Conservation (phyloP, 30 jellyfish, hydroid and myxozoan genomes). For the Haliclystus octoradiatus region DNA sequence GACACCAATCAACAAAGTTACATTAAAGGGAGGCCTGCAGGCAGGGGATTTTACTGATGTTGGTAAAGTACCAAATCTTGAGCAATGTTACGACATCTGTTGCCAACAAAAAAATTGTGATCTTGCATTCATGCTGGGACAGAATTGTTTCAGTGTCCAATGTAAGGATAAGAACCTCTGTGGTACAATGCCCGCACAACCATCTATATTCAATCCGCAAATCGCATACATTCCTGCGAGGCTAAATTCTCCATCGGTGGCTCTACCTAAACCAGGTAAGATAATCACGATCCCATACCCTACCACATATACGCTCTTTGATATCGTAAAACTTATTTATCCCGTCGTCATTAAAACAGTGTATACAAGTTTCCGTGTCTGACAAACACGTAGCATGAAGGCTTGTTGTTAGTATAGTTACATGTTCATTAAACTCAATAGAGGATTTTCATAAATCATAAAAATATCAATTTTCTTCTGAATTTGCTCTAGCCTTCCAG, state of each 20-base stretch:
- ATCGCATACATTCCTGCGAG: constrained; percentile 75
- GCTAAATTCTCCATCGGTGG: neutral
- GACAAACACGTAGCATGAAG: too few species aligned
- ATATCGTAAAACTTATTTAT: too few species aligned
- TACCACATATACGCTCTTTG: too few species aligned
- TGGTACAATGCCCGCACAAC: constrained; percentile 91
- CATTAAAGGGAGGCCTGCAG: constrained; percentile 96
- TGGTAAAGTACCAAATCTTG: constrained; percentile 67
- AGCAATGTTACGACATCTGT: constrained; percentile 90
- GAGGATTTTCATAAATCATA: too few species aligned
- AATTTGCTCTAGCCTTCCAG: too few species aligned
- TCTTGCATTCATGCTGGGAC: constrained; percentile 94
- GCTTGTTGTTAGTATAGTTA: too few species aligned
- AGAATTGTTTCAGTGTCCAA: constrained; percentile 90
- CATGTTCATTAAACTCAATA: too few species aligned
- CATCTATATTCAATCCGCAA: constrained; percentile 94
- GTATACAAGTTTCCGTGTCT: too few species aligned
- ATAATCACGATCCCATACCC: too few species aligned
- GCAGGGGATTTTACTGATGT: constrained; percentile 98
- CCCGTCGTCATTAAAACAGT: too few species aligned
- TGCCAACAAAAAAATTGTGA: constrained; percentile 93
- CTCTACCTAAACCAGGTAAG: neutral
- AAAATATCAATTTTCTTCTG: too few species aligned
- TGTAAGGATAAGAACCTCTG: constrained; percentile 85
- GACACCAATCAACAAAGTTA: constrained; percentile 72